phyloP scores from a whole-genome alignment of 2,113 vertebrate species.

The Acinonyx jubatus region DNA sequence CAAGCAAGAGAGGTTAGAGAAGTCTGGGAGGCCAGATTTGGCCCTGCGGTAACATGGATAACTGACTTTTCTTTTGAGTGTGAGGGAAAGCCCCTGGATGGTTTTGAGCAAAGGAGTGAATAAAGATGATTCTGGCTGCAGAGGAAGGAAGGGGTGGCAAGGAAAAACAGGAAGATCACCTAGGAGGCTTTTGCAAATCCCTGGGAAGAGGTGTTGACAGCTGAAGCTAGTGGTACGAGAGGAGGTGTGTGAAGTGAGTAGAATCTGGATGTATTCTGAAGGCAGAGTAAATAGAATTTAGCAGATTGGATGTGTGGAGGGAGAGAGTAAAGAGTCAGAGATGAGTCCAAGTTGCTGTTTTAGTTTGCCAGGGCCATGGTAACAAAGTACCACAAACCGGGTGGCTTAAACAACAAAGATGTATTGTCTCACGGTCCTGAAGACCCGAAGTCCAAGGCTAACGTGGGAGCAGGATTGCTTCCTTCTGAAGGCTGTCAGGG shows the following conservation, averaged over 20 bases:
- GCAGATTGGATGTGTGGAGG: neutral
- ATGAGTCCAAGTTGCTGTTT: neutral
- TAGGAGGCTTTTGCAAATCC: neutral
- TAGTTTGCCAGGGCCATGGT: neutral
- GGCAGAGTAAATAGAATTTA: neutral
- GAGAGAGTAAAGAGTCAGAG: neutral
- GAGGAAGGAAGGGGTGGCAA: too few relatives aligned
- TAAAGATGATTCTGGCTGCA: neutral
- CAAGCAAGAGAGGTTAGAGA: neutral
- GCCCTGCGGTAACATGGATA: neutral
- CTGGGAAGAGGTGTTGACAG: neutral
- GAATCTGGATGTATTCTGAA: neutral
- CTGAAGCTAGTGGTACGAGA: neutral
- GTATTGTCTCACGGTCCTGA: fast-evolving
- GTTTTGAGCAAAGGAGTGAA: neutral
- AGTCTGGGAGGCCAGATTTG: neutral
- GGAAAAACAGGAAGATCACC: neutral
- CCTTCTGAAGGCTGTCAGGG: neutral
- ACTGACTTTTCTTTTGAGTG: neutral
- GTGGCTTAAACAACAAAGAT: neutral
- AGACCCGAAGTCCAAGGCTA: neutral
- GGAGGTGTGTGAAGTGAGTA: neutral
- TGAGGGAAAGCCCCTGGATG: neutral
- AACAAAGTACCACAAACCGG: neutral
- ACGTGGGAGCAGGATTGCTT: fast-evolving